Evolutionary conservation across 2,113 vertebrate genomes (phyloP).

Genomic region (Accipiter cooperii): DNA sequence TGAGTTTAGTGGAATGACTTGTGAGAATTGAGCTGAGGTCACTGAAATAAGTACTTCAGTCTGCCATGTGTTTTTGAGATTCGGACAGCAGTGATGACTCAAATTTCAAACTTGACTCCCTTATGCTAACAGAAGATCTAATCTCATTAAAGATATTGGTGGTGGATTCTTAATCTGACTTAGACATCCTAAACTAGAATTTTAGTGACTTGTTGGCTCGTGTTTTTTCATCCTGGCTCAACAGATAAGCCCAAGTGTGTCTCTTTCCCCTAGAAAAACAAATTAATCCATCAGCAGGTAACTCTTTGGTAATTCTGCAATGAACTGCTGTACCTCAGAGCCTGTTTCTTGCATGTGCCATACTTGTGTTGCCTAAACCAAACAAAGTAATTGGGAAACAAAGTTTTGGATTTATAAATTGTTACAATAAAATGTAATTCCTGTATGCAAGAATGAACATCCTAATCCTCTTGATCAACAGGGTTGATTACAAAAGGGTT

Average conservation of each 20-base stretch:
- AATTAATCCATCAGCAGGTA: neutral
- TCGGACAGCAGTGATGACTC: neutral
- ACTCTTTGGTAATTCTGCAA: neutral
- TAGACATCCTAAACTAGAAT: neutral
- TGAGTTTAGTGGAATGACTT: neutral
- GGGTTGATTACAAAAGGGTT: neutral
- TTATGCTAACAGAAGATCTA: neutral
- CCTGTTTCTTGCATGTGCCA: accelerated
- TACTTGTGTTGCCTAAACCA: neutral
- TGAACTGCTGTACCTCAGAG: neutral
- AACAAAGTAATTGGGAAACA: neutral
- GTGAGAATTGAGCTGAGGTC: neutral
- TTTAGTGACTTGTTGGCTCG: neutral
- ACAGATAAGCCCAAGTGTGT: neutral
- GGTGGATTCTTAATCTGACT: neutral
- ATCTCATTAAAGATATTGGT: neutral
- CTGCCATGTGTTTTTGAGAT: neutral
- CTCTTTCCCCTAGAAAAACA: neutral
- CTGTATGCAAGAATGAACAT: neutral
- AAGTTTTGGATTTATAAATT: neutral
- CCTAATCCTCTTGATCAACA: neutral
- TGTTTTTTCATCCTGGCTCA: neutral
- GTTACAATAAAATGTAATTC: neutral
- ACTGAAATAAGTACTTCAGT: neutral
- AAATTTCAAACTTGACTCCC: neutral